Base-by-base conservation (phyloP, 2,888 invertebrate genomes). In the Nasonovia ribisnigri region DNA sequence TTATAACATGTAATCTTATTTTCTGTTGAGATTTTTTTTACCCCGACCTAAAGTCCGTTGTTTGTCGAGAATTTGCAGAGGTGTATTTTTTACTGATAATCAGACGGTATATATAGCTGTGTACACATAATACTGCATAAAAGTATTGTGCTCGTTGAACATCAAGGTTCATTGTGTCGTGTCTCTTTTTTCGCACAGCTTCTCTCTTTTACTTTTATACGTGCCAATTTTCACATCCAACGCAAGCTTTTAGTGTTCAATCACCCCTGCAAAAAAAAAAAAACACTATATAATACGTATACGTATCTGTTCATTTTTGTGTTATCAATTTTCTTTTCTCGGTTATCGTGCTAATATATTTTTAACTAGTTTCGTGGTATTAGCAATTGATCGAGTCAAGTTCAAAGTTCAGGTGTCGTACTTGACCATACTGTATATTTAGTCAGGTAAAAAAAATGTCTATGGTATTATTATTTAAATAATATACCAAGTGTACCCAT, bases 31-130 rank as follows among this genome's bases (percentile, higher is more conserved):
- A 77, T 11, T 51, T 36, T 67, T 90, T 84, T 48, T 51, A 51
- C 13, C 48, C 26, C 51, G 26, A 24, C 26, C 20, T 24, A 26
- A 67, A 57, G 42, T 42, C 10, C 8, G 29, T 89, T 43, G 5
- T n/a, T 42, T 26, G 29, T 86, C 13, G 46, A 48, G 90, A 90
- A 90, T 84, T 90, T 77, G 90, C 90, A 42, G 90, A 90, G 90
- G 90, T 77, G 51, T 90, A 84, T 90, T 51, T 77, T n/a, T 51
- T 13, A 24, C 90, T 46, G 90, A 77, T 90, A 90, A 90, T 36
- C 90, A 26, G 36, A 36, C 8, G 89, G 57, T 36, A 20, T 77
- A 36, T 36, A 77, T 77, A 36, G 77, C 77, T 77, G 77, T 6
- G n/a, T 20, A 77, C 6, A 77, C 36, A 77, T 36, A 77, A 77